phyloP scores from a whole-genome alignment of 2,888 invertebrate genomes.

The Zygaena filipendulae region DNA sequence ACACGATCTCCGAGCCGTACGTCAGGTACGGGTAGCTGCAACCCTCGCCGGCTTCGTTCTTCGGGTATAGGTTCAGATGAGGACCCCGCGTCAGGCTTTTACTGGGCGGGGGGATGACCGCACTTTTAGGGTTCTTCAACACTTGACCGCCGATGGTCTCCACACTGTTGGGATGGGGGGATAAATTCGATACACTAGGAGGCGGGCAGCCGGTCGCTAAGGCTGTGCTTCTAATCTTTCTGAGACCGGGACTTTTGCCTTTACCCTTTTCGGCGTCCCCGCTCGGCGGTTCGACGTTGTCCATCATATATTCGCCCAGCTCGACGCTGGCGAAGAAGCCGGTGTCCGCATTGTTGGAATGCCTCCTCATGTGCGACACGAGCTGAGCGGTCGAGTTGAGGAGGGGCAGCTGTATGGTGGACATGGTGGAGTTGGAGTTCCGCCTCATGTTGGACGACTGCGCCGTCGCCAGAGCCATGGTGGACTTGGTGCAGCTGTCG shows the following conservation, averaged over 20 bases:
- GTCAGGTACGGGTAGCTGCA: constrained; percentile 77
- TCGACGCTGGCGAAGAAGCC: constrained; percentile 67
- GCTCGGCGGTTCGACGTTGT: constrained; percentile 57
- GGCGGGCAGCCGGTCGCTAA: constrained; percentile 77
- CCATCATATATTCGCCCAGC: constrained; percentile 64
- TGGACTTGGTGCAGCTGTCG: constrained; percentile 59
- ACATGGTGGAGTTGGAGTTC: constrained; percentile 72
- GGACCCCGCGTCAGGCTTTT: constrained; percentile 76
- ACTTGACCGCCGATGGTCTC: constrained; percentile 78
- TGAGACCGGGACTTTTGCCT: constrained; percentile 71
- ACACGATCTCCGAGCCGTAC: constrained; percentile 80
- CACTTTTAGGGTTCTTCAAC: constrained; percentile 73
- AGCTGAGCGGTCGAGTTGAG: constrained; percentile 58
- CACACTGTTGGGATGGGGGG: constrained; percentile 84
- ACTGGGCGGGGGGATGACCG: constrained; percentile 75
- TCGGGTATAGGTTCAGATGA: constrained; percentile 75
- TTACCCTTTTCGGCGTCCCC: constrained; percentile 51
- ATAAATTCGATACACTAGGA: constrained; percentile 75
- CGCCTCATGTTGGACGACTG: constrained; percentile 65
- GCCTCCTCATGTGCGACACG: constrained; percentile 64
- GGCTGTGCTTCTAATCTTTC: constrained; percentile 77
- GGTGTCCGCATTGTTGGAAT: constrained; percentile 72
- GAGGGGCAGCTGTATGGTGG: constrained; percentile 68
- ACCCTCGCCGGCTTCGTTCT: constrained; percentile 74
- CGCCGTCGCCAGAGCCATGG: constrained; percentile 53